Evolutionary conservation across 2,888 invertebrate genomes (phyloP), one percentile per base, ranked within the genome.

Genomic region (Cataglyphis albicans): DNA sequence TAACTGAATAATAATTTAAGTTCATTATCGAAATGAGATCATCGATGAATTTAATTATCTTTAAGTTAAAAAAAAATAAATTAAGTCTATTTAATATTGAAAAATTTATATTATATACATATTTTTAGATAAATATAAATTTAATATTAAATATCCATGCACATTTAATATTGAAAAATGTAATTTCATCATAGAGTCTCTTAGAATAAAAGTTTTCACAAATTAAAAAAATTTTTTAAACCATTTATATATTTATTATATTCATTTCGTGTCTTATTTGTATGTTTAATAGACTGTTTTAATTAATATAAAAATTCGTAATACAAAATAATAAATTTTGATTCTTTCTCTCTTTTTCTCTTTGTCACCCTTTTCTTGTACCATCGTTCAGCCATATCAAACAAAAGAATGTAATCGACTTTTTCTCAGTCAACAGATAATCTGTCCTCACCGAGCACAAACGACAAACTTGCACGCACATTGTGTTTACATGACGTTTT

Each of bases 341-440:
- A 74, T 41, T 57, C 12, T 44, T n/a, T 6, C 41, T 74, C 35
- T 59, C 44, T 25, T 15, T 52, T 41, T 41, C 29, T 15, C 25
- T 21, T 59, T 48, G 5, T 1, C 1, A 0, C 21, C 21, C 41
- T n/a, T 25, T 52, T 3, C 6, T 55, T 21, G 7, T n/a, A 38
- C n/a, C 1, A 10, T 9, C 41, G 41, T 55, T 52, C 41, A 29
- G 83, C 57, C 85, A 88, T 68, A 61, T 57, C 57, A 44, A 64
- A 78, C 74, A 83, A 84, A 86, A 84, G 63, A 75, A 57, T n/a
- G 59, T 81, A 86, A 88, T 82, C 65, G 81, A 83, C 81, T 78
- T 75, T 73, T 82, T 64, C 70, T 76, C 76, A 18, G 9, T 52
- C 59, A 63, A 6, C 6, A 29, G 55, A 65, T 5, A 48, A 48